Conservation (phyloP, 1,140 invertebrate species). For the Halotydeus destructor region DNA sequence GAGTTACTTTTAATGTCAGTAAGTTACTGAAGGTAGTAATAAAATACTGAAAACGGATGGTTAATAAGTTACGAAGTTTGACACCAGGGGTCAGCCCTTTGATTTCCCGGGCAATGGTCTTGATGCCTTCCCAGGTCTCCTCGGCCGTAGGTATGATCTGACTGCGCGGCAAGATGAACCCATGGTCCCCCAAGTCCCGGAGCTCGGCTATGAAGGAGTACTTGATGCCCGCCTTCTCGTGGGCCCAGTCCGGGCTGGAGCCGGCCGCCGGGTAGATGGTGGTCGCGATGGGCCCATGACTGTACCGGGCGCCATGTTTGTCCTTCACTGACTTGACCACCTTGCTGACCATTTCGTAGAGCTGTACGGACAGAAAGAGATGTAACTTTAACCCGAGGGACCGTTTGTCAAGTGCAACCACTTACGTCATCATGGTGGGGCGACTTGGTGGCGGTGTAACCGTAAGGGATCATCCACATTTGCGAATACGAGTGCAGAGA, state of each 20-base stretch:
- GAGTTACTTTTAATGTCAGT: no score
- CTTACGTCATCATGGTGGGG: slow-evolving; percentile 25
- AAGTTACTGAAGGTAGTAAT: no score
- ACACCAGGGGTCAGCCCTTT: no score
- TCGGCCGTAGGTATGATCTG: slow-evolving; percentile 18
- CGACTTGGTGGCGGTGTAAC: slow-evolving; percentile 32
- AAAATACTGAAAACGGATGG: no score
- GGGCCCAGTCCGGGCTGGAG: slow-evolving; percentile 15
- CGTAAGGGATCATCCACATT: slow-evolving; percentile 43
- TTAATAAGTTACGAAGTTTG: no score
- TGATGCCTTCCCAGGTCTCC: slow-evolving; percentile 27
- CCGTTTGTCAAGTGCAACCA: no score
- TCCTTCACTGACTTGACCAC: slow-evolving; percentile 4
- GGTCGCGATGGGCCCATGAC: slow-evolving; percentile 10
- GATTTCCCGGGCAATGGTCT: no score
- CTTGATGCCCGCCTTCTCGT: slow-evolving; percentile 21
- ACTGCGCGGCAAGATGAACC: slow-evolving; percentile 29
- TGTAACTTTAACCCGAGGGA: no score
- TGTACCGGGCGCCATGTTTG: slow-evolving; percentile 11
- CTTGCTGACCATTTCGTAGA: background rate
- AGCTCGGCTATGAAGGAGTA: slow-evolving; percentile 26
- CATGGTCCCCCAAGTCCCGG: slow-evolving; percentile 24
- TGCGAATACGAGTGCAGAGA: slow-evolving; percentile 18
- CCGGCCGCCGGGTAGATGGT: slow-evolving; percentile 19
- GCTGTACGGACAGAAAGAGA: no score